These are phyloP conservation scores for Nephrotoma guestfalica DNA, from an alignment of 2,888 invertebrate genomes.

Conservation along the genomic window DNA sequence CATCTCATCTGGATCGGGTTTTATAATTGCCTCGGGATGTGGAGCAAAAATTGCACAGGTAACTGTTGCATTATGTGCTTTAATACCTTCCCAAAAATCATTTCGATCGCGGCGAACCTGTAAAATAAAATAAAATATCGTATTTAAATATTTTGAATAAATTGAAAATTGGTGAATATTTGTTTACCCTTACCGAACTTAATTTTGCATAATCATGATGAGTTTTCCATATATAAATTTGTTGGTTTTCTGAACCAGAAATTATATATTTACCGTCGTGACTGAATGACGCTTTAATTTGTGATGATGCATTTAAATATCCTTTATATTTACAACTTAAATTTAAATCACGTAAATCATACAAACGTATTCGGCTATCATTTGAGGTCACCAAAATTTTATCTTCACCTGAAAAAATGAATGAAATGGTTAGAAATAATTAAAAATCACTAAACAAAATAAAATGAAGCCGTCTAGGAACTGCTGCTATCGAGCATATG, in stretches of 20 bases:
- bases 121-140: not conserved
- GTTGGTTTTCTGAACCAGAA: conserved; percentile 94
- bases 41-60: conserved; percentile 97
- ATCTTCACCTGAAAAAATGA: conserved; percentile 53
- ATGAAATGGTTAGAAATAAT: not conserved
- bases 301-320: conserved; percentile 87
- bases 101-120: conserved; percentile 78
- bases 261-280: conserved; percentile 96
- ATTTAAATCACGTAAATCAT: conserved; percentile 88
- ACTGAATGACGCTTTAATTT: conserved; percentile 94
- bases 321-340: conserved; percentile 92
- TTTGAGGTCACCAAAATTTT: conserved; percentile 95
- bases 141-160: not conserved
- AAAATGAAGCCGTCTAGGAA: not conserved
- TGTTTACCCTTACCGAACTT: conserved; percentile 45
- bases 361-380: conserved; percentile 89
- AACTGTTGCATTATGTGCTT: conserved; percentile 90
- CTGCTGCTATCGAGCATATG: too few relatives aligned
- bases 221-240: conserved; percentile 97
- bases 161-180: not conserved
- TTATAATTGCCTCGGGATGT: conserved; percentile 81
- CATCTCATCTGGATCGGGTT: conserved; percentile 43
- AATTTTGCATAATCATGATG: conserved; percentile 92
- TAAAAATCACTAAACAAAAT: too few relatives aligned
- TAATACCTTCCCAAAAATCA: conserved; percentile 94